phyloP scores from a whole-genome alignment of 2,113 vertebrate genomes.

The Sinocyclocheilus anshuiensis region DNA sequence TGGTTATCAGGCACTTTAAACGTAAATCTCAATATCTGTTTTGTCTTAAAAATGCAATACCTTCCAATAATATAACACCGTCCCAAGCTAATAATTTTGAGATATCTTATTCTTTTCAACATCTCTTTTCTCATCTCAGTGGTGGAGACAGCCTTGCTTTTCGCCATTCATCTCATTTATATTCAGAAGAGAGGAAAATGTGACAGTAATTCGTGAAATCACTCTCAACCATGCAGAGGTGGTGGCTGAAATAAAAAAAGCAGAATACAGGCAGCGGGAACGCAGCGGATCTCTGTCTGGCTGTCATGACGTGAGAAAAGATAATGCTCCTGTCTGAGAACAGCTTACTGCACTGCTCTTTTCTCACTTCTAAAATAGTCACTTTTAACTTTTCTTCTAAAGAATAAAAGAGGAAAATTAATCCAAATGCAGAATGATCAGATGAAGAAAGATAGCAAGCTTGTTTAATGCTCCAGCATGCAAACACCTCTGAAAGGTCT shows the following conservation, averaged over 20 bases:
- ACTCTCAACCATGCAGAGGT: constrained; percentile 23
- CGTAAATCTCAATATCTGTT: not conserved
- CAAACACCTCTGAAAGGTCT: constrained; percentile 29
- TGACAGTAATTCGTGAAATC: constrained; percentile 17
- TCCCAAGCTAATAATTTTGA: not conserved
- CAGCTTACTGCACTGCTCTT: constrained; percentile 21
- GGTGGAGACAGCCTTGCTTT: not conserved
- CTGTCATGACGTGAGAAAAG: constrained; percentile 34
- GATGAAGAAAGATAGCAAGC: not conserved
- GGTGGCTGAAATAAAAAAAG: constrained; percentile 33
- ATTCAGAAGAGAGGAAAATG: constrained; percentile 16
- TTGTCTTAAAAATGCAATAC: not conserved
- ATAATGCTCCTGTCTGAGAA: constrained; percentile 23
- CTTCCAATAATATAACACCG: not conserved
- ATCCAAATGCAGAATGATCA: constrained; percentile 21
- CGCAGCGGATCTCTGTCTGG: constrained; percentile 3
- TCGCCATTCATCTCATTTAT: constrained; percentile 15
- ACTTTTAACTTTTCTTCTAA: not conserved
- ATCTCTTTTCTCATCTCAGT: not conserved
- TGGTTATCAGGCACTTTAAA: not conserved
- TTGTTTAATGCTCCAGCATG: constrained; percentile 29
- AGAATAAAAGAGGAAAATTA: not conserved
- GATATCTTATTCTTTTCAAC: not conserved
- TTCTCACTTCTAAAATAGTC: constrained; percentile 22
- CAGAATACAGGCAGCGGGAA: constrained; percentile 8